phyloP scores from a whole-genome alignment of 2,113 vertebrate genomes.

The Opisthocomus hoazin region DNA sequence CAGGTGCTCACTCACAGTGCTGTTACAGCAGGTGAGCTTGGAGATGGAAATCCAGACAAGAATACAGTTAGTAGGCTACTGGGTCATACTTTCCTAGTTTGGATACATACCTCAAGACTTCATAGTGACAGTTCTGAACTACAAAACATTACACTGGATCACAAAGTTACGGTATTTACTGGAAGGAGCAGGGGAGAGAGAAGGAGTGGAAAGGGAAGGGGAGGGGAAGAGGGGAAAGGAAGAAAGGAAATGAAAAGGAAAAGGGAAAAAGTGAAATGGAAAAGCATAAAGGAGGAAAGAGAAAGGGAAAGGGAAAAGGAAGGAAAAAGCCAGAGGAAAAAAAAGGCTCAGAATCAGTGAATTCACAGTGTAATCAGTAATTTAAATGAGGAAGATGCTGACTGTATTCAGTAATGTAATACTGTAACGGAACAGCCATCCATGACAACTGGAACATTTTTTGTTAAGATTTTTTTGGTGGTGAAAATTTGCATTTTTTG shows the following conservation, averaged over 20 bases:
- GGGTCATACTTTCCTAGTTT: background rate
- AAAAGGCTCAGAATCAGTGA: background rate
- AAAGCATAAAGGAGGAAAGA: no score
- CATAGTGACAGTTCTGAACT: background rate
- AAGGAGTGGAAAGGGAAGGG: background rate
- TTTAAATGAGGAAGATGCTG: background rate
- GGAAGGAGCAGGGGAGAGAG: rapidly evolving
- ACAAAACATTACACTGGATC: background rate
- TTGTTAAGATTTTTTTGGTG: background rate
- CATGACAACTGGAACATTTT: background rate
- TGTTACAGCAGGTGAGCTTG: background rate
- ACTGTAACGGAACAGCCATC: background rate
- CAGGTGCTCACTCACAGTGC: background rate
- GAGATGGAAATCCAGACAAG: background rate
- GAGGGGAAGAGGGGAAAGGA: background rate
- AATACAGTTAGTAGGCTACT: background rate
- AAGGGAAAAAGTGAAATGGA: no score
- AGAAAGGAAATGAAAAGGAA: background rate
- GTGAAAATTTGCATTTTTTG: background rate
- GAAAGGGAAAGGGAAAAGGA: background rate
- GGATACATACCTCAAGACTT: background rate
- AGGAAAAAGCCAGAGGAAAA: background rate
- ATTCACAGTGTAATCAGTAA: background rate
- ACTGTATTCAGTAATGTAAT: background rate
- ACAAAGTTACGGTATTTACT: background rate